Evolutionary conservation across 2,797 vertebrate genomes (phyloP).

Genomic region (Sebastiscus albofasciatus): DNA sequence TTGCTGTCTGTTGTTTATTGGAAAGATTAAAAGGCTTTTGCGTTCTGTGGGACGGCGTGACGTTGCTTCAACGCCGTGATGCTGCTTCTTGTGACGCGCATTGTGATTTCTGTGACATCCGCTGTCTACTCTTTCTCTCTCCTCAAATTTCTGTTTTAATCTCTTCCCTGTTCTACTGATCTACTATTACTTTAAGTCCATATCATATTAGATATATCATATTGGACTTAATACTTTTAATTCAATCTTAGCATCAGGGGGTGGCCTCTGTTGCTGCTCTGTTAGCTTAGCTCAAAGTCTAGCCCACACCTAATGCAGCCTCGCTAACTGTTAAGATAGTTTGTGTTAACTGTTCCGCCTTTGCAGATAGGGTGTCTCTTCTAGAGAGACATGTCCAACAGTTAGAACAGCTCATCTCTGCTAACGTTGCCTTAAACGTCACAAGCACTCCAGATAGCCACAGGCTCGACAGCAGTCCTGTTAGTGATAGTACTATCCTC

Average conservation of each 20-base stretch:
- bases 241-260: neutral
- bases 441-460: neutral
- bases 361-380: neutral
- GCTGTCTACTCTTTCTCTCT: neutral
- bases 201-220: neutral
- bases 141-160: neutral
- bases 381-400: neutral
- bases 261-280: neutral
- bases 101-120: neutral
- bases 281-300: neutral
- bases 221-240: neutral
- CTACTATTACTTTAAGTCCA: neutral
- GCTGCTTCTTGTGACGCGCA: neutral
- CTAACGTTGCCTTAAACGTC: neutral
- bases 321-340: neutral
- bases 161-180: neutral
- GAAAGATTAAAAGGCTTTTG: conserved; percentile 22
- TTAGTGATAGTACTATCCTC: neutral
- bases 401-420: neutral
- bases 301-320: neutral
- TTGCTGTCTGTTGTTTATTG: conserved; percentile 42
- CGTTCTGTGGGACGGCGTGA: neutral
- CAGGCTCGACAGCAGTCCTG: neutral
- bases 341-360: neutral
- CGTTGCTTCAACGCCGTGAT: neutral